Percentiles rank a stretch among this genome's conserved stretches.
These are phyloP conservation scores for Drosophila mauritiana DNA, from an alignment of 1,140 invertebrate genomes.

Conservation along the genomic window DNA sequence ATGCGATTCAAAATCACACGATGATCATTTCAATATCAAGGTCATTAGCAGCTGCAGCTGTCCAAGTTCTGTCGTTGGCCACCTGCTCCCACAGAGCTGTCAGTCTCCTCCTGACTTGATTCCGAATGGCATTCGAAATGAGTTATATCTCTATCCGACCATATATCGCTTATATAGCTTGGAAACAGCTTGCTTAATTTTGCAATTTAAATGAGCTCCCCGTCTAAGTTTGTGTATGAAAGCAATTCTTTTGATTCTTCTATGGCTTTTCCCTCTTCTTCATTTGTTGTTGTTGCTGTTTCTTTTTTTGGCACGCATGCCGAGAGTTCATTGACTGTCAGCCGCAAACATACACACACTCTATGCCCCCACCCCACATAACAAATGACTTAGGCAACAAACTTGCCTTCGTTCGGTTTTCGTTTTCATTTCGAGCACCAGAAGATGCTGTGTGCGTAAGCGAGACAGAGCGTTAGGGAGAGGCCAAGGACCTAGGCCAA, in stretches of 20 bases:
- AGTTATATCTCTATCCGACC: conserved; percentile 37
- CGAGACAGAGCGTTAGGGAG: conserved; percentile 9
- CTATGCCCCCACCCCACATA: conserved; percentile 21
- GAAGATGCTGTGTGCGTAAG: conserved; percentile 12
- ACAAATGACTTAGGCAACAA: conserved; percentile 84
- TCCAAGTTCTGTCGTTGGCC: conserved; percentile 28
- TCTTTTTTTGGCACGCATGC: conserved; percentile 58
- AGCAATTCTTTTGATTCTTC: conserved; percentile 31
- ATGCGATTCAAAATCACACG: conserved; percentile 34
- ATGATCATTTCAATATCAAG: conserved; percentile 82
- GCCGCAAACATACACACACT: conserved; percentile 3
- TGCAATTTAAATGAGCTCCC: conserved; percentile 62
- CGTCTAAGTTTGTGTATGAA: conserved; percentile 24
- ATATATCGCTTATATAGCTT: conserved; percentile 5
- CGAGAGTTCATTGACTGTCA: conserved; percentile 69
- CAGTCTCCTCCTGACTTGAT: conserved; percentile 45
- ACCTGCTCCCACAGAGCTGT: conserved; percentile 39
- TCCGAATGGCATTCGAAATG: conserved; percentile 57
- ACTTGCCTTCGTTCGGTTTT: conserved; percentile 76
- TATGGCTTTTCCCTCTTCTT: conserved; percentile 9
- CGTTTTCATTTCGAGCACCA: conserved; percentile 72
- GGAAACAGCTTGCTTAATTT: conserved; percentile 33
- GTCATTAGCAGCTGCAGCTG: conserved; percentile 68
- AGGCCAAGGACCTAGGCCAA: conserved; percentile 28
- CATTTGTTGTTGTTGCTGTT: conserved; percentile 17